A percentile compares a stretch with the other conserved stretches of the same genome.
These are phyloP conservation scores for Ardeotis arabs DNA, from an alignment of 2,113 vertebrate species.

Conservation along the genomic window DNA sequence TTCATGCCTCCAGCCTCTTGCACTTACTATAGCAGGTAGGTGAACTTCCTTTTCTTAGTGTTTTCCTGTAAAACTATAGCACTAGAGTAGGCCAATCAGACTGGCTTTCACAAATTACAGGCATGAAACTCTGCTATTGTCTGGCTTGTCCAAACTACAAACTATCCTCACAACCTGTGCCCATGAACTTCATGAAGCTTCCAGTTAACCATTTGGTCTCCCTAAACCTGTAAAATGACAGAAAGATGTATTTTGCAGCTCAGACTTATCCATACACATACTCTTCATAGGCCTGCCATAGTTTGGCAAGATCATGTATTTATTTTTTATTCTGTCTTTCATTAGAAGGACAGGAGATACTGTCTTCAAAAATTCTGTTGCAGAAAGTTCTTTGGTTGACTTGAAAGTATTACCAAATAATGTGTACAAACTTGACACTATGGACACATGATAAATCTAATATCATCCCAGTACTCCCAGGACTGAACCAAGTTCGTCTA, in stretches of 20 bases:
- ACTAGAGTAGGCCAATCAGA: background rate
- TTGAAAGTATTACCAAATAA: background rate
- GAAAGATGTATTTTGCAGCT: background rate
- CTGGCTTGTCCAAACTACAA: background rate
- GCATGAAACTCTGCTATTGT: background rate
- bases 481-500: background rate
- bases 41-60: background rate
- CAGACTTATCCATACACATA: rapidly evolving
- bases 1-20: background rate
- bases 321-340: background rate
- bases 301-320: background rate
- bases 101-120: background rate
- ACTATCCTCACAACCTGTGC: background rate
- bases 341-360: background rate
- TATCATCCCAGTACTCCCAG: background rate
- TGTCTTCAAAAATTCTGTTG: background rate
- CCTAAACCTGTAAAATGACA: background rate
- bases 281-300: background rate
- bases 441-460: background rate
- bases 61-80: background rate
- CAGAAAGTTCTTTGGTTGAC: background rate
- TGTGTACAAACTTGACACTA: background rate
- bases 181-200: background rate
- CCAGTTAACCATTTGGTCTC: background rate
- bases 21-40: background rate